Percentiles rank a stretch among this genome's conserved stretches.
Evolutionary conservation across 2,113 vertebrate genomes (phyloP).

Genomic region (Chloropsis cyanopogon): DNA sequence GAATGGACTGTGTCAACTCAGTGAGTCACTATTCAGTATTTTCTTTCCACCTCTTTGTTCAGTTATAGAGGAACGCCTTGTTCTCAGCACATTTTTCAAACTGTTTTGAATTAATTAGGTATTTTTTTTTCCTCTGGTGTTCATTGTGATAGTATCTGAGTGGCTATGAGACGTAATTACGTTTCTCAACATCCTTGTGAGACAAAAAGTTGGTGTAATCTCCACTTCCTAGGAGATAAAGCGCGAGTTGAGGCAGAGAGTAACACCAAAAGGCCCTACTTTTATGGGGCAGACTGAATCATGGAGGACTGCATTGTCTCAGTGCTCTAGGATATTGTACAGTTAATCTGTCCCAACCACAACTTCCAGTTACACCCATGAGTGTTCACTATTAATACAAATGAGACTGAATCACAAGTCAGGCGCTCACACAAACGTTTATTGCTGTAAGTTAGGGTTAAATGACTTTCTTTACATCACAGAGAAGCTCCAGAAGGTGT

Average conservation of each 20-base stretch:
- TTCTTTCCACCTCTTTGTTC: background rate
- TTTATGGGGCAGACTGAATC: background rate
- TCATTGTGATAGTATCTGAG: background rate
- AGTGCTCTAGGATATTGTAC: background rate
- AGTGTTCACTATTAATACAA: background rate
- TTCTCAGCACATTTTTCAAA: background rate
- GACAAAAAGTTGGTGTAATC: background rate
- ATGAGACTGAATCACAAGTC: background rate
- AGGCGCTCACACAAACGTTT: background rate
- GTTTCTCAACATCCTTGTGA: background rate
- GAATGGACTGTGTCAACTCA: background rate
- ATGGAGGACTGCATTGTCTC: background rate
- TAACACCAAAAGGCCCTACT: background rate
- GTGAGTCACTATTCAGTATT: background rate
- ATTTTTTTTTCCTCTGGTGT: background rate
- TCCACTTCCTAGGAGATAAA: background rate
- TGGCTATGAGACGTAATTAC: background rate
- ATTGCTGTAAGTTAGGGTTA: background rate
- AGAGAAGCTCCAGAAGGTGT: background rate
- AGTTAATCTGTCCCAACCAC: background rate
- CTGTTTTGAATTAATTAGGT: constrained; percentile 7
- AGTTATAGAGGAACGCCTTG: background rate
- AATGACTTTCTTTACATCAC: background rate
- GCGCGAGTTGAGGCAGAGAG: background rate
- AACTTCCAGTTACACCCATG: background rate